Conservation (phyloP, 2,888 invertebrate species). For the Scaptomyza flava region DNA sequence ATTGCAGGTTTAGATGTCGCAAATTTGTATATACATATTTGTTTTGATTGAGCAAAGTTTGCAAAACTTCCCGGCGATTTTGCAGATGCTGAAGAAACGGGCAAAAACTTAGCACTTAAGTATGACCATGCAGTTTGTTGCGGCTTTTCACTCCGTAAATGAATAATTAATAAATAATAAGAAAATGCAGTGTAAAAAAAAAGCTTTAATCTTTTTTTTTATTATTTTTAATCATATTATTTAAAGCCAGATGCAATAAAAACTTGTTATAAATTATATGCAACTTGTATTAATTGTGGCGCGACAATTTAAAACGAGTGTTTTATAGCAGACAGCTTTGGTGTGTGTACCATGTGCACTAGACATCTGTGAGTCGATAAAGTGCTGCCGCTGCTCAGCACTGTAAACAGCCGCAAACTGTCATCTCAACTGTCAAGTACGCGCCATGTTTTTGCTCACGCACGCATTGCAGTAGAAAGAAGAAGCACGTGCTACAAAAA, state of each 20-base stretch:
- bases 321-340: conserved; percentile 13
- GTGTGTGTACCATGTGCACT: not conserved
- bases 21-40: not conserved
- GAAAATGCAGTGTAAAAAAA: too few species aligned
- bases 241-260: not conserved
- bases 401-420: conserved; percentile 35
- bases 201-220: not conserved
- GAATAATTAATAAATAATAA: too few species aligned
- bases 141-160: too few species aligned
- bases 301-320: not conserved
- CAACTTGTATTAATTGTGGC: not conserved
- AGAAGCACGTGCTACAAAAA: conserved; percentile 63
- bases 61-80: conserved; percentile 33
- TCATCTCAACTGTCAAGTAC: conserved; percentile 55
- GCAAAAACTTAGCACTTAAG: conserved; percentile 17
- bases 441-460: conserved; percentile 65
- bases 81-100: conserved; percentile 36
- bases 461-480: conserved; percentile 64
- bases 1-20: conserved; percentile 21
- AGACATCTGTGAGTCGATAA: not conserved
- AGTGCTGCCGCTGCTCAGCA: conserved; percentile 48
- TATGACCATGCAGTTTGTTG: conserved; percentile 6
- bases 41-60: conserved; percentile 31
- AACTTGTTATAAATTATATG: not conserved
- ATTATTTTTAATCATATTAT: not conserved